A percentile compares a stretch with the other conserved stretches of the same genome.
Evolutionary conservation across 2,888 invertebrate species (phyloP).

Genomic region (Bimastos eiseni): DNA sequence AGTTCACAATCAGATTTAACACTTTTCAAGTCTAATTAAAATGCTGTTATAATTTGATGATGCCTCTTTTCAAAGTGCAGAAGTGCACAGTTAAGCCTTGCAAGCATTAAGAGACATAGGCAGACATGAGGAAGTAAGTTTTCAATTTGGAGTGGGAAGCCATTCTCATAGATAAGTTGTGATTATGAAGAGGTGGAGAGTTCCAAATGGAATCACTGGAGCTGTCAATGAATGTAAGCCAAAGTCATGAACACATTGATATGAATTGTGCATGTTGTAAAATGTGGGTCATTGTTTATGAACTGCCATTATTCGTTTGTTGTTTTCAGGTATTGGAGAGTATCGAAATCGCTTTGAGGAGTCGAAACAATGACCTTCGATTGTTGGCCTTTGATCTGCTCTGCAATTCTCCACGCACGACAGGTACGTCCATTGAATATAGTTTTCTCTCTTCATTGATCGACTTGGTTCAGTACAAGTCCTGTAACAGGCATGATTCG

Average conservation of each 20-base stretch:
- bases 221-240: neutral
- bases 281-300: neutral
- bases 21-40: too few relatives aligned
- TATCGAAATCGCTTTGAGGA: conserved; percentile 42
- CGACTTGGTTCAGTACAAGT: neutral
- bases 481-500: too few relatives aligned
- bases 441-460: neutral
- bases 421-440: conserved; percentile 48
- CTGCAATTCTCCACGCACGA: conserved; percentile 53
- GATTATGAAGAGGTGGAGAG: too few relatives aligned
- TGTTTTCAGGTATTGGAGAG: conserved; percentile 21
- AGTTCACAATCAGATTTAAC: too few relatives aligned
- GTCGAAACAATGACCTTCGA: conserved; percentile 51
- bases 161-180: too few relatives aligned
- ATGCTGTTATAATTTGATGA: too few relatives aligned
- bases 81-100: too few relatives aligned
- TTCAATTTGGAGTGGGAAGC: too few relatives aligned
- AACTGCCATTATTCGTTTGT: neutral
- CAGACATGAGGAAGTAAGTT: too few relatives aligned
- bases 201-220: too few relatives aligned
- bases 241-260: neutral
- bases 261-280: neutral
- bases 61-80: too few relatives aligned
- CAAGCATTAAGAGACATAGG: too few relatives aligned
- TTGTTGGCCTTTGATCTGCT: conserved; percentile 53